phyloP scores from a whole-genome alignment of 2,888 invertebrate genomes.

The Cephus spinipes region DNA sequence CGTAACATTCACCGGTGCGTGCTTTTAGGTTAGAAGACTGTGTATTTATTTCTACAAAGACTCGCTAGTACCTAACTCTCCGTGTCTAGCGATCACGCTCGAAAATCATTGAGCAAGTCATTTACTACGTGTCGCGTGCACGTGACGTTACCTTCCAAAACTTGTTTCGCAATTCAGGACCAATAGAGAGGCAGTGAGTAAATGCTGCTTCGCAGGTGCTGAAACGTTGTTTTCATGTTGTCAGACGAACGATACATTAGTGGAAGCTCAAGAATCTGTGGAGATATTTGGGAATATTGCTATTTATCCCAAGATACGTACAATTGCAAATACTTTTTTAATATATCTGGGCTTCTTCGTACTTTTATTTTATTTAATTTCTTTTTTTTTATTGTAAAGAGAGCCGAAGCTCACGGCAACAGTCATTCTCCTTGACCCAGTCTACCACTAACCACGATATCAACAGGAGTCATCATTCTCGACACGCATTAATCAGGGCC shows the following conservation, averaged over 20 bases:
- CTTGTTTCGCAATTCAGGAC: not conserved
- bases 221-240: not conserved
- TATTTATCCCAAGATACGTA: not conserved
- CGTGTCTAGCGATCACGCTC: not conserved
- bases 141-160: not conserved
- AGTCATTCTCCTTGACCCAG: constrained; percentile 53
- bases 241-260: not conserved
- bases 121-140: not conserved
- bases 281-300: not conserved
- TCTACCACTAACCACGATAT: constrained; percentile 34
- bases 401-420: constrained; percentile 39
- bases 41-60: not conserved
- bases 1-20: too few relatives aligned
- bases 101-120: too few relatives aligned
- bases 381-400: constrained; percentile 27
- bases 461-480: constrained; percentile 35
- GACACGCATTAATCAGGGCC: constrained; percentile 38
- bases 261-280: not conserved
- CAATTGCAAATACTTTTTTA: not conserved
- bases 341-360: not conserved
- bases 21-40: too few relatives aligned
- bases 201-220: not conserved
- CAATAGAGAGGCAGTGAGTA: not conserved
- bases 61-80: not conserved
- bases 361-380: not conserved